A percentile compares a stretch with the other conserved stretches of the same genome.
phyloP scores from a whole-genome alignment of 2,797 vertebrate species.

The Balearica regulorum region DNA sequence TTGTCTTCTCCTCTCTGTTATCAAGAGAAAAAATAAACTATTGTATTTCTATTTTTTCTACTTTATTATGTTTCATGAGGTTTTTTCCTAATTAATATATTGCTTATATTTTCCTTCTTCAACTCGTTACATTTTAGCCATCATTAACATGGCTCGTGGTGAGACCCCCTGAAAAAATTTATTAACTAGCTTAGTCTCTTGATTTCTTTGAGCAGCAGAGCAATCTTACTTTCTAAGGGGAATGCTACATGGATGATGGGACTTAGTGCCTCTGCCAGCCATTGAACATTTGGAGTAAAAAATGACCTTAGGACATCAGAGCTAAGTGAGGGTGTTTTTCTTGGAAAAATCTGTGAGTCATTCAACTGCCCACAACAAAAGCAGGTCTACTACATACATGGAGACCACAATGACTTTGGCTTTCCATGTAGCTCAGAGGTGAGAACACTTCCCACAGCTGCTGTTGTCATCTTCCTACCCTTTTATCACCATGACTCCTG shows the following conservation, averaged over 20 bases:
- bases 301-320: background rate
- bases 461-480: background rate
- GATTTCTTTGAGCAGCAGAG: background rate
- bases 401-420: background rate
- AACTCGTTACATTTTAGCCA: background rate
- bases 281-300: background rate
- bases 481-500: background rate
- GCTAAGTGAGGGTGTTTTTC: background rate
- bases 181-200: background rate
- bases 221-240: background rate
- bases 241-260: background rate
- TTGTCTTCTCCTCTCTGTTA: background rate
- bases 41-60: background rate
- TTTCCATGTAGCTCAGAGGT: background rate
- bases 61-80: background rate
- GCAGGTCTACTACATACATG: rapidly evolving
- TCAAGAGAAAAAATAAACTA: background rate
- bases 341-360: background rate
- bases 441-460: background rate
- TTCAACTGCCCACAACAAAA: background rate
- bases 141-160: rapidly evolving
- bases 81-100: background rate
- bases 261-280: background rate
- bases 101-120: background rate
- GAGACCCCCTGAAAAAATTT: background rate